Conservation (phyloP, 2,888 invertebrate genomes). For the Cephonodes hylas region DNA sequence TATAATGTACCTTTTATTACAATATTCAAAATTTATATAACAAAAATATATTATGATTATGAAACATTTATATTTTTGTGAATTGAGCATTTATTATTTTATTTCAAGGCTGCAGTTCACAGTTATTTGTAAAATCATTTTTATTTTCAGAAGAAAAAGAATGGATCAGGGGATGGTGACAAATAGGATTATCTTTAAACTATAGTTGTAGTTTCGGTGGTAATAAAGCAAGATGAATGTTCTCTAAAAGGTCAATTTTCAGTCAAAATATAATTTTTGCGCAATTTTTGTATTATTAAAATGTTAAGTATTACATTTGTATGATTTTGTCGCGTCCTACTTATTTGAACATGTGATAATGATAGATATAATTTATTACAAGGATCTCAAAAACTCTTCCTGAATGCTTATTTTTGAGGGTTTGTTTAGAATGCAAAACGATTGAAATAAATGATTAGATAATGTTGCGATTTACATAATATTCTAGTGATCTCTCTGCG, state of each 20-base stretch:
- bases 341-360: neutral
- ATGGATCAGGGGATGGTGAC: neutral
- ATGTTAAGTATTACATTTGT: neutral
- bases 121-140: neutral
- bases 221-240: neutral
- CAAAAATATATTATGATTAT: conserved; percentile 35
- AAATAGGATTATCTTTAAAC: neutral
- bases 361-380: neutral
- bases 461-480: neutral
- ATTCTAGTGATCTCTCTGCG: neutral
- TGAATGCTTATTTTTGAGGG: neutral
- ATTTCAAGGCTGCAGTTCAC: neutral
- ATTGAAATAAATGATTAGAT: neutral
- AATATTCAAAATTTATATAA: conserved; percentile 28
- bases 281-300: neutral
- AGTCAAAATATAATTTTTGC: neutral
- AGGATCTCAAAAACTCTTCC: neutral
- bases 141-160: neutral
- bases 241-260: neutral
- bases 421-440: neutral
- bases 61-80: neutral
- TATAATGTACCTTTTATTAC: conserved; percentile 25
- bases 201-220: neutral
- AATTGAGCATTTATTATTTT: conserved; percentile 18
- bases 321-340: neutral